Evolutionary conservation across 2,113 vertebrate species (phyloP), one percentile per base, ranked within the genome.

Genomic region (Equus przewalskii): DNA sequence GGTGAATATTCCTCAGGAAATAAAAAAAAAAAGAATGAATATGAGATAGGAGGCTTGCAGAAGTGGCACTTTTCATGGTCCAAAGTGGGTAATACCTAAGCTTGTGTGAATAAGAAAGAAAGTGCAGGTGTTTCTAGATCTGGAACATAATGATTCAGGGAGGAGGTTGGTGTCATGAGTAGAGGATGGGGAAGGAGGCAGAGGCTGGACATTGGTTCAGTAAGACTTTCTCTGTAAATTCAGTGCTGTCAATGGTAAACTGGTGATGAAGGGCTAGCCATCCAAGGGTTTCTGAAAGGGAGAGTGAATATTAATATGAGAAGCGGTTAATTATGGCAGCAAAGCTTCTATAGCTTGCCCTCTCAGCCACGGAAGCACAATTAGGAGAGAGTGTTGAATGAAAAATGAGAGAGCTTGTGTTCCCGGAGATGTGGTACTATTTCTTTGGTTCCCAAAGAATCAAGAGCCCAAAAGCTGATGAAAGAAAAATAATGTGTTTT

Each of bases 401-500:
- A 22, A 80, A 73, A 95, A 51, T 69, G n/a, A 54, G 24, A 87
- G 10, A 16, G 14, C 15, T 49, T 22, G 14, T 18, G 46, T 92
- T 98, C 91, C 72, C 89, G 54, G 81, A 97, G 91, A 92, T 64
- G 24, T 92, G 22, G 18, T 93, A 58, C 54, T 87, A 70, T 84
- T 82, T 92, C 79, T 95, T 67, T 58, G 93, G 73, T 94, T 67
- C 24, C 21, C 69, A 87, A 94, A 49, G 36, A 93, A 92, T 87
- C 49, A 88, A 86, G 82, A 67, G 60, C 46, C 72, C 33, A 51
- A 91, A 91, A 95, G 54, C 79, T 88, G 80, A 65, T 96, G 62
- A 70, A 67, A 82, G 89, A 84, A 81, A 87, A 89, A 82, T 91
- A 81, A 93, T 84, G 84, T 75, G 36, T 85, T 97, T 96, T 98